These are phyloP conservation scores for Falcaria lacertinaria DNA, from an alignment of 2,888 invertebrate genomes.

Conservation along the genomic window DNA sequence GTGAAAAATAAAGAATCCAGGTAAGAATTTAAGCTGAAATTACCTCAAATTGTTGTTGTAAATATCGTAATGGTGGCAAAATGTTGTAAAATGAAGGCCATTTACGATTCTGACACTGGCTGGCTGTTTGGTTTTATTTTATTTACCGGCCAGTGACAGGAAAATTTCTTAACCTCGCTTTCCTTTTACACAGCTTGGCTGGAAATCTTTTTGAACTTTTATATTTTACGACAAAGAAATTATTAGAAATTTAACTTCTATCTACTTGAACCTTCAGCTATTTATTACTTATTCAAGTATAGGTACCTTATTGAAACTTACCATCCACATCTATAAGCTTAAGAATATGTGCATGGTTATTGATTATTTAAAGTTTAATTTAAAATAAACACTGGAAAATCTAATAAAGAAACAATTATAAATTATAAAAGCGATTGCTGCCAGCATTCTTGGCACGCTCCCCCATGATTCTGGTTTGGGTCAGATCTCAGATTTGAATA, in stretches of 20 bases:
- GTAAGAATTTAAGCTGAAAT: background rate
- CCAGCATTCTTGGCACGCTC: too few species aligned
- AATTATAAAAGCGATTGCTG: too few species aligned
- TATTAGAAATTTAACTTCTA: constrained; percentile 4
- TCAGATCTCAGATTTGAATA: too few species aligned
- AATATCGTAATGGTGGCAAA: constrained; percentile 14
- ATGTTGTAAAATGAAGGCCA: constrained; percentile 12
- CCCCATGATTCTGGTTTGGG: too few species aligned
- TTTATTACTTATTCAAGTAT: too few species aligned
- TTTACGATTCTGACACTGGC: constrained; percentile 32
- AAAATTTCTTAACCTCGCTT: constrained; percentile 15
- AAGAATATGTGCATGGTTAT: too few species aligned
- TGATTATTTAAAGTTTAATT: too few species aligned
- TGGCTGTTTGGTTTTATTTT: constrained; percentile 27
- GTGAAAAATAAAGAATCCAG: constrained; percentile 36
- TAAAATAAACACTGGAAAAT: too few species aligned
- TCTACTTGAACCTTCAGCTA: background rate
- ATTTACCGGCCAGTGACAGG: constrained; percentile 42
- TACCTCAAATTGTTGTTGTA: constrained; percentile 14
- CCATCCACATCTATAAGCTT: too few species aligned
- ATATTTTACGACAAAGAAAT: constrained; percentile 19
- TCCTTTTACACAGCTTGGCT: constrained; percentile 37
- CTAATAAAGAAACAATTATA: too few species aligned
- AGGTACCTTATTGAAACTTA: too few species aligned
- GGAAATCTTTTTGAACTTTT: constrained; percentile 27